phyloP scores from a whole-genome alignment of 2,797 vertebrate species.

The Platyrinchus mystaceus region DNA sequence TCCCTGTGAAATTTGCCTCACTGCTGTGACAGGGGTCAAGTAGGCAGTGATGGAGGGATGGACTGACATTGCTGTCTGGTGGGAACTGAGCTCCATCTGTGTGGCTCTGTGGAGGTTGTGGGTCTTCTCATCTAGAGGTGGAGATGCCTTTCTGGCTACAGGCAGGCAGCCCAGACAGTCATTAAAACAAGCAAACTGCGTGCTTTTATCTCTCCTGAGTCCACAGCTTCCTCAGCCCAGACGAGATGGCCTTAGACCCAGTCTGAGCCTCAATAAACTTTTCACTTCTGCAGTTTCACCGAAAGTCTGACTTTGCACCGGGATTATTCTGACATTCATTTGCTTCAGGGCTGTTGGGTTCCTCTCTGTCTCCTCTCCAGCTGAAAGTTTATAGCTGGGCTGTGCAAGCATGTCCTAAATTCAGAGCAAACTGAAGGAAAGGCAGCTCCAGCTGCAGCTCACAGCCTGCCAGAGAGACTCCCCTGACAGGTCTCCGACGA shows the following conservation, averaged over 20 bases:
- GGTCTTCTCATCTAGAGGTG: background rate
- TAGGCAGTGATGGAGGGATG: background rate
- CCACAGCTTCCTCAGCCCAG: background rate
- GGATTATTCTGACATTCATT: background rate
- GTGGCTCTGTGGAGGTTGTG: background rate
- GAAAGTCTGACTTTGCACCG: background rate
- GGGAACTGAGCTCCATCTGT: background rate
- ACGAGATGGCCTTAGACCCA: background rate
- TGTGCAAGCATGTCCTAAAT: background rate
- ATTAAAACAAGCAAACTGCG: background rate
- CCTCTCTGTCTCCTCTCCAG: background rate
- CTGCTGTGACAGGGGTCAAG: background rate
- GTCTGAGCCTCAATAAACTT: background rate
- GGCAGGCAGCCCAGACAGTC: background rate
- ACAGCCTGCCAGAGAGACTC: conserved; percentile 12
- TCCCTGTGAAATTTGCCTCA: background rate
- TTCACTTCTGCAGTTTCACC: background rate
- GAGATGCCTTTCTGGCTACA: background rate
- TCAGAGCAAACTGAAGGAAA: background rate
- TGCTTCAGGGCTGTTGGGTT: background rate
- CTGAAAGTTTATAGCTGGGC: background rate
- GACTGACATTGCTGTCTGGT: background rate
- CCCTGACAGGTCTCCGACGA: conserved; percentile 8
- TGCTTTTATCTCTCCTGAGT: background rate
- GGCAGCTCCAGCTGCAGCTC: conserved; percentile 4